phyloP scores from a whole-genome alignment of 1,140 invertebrate species.

The Babylonia areolata region DNA sequence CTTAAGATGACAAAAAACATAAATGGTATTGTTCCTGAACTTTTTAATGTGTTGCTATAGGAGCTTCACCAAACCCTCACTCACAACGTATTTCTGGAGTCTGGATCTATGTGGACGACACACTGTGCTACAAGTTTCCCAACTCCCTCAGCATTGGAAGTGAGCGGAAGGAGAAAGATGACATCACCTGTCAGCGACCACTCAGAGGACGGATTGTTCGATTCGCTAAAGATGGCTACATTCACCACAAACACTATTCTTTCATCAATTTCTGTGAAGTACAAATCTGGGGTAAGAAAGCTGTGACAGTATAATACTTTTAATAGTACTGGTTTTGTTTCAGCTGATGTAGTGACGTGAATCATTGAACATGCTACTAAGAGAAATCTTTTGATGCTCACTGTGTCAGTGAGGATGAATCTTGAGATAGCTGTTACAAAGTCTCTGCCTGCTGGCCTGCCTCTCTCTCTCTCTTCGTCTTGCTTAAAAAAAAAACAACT shows the following conservation, averaged over 20 bases:
- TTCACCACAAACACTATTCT: not conserved
- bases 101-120: constrained; percentile 2
- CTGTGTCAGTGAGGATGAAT: no score
- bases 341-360: no score
- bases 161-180: not conserved
- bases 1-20: no score
- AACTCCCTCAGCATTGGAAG: not conserved
- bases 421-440: no score
- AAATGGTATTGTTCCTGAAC: no score
- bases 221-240: not conserved
- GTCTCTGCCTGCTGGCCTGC: no score
- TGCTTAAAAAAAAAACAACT: no score
- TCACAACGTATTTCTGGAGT: not conserved
- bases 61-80: not conserved
- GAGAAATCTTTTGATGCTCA: no score
- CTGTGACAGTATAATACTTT: not conserved
- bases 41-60: not conserved
- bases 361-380: no score
- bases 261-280: constrained; percentile 3
- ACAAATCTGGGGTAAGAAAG: not conserved
- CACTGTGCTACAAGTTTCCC: not conserved
- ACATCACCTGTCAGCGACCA: not conserved
- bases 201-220: not conserved
- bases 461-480: no score
- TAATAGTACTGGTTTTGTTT: no score